Base-by-base conservation (phyloP, 2,113 vertebrate genomes). In the Ginglymostoma cirratum region DNA sequence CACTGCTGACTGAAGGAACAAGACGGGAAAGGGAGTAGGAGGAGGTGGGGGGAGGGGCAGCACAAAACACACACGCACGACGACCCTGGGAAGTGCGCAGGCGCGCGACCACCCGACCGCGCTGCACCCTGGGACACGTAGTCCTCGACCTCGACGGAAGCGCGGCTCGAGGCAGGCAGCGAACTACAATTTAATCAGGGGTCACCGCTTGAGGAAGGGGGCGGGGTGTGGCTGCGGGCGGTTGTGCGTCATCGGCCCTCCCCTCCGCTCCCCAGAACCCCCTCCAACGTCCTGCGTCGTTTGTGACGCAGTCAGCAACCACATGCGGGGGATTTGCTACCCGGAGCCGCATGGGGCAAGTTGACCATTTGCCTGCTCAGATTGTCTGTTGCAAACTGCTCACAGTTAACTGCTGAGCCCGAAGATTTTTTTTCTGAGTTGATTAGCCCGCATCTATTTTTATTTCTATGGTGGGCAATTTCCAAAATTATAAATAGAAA, bases 1-100 rank as follows among this genome's bases (percentile, higher is more conserved):
- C 89, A 93, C 89, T 66, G 67, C 89, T 38, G 61, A 93, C 34
- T 93, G 89, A 66, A 0, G 89, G 89, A 93, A 93, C 89, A 66
- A 93, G 89, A 70, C 27, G 92, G 66, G 61, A 93, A 66, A 93
- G 27, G 55, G 21, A 55, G 48, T 24, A 15, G 61, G 90, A 92
- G n/a, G 34, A 27, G 27, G 45, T 1, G 48, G 2, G 42, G 12
- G 45, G 87, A 6, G 30, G 21, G 8, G 7, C 19, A 21, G 66
- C 4, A 21, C 0, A 38, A 70, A 38, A 21, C 65, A 21, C 21
- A 12, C 30, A 42, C 61, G 8, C 34, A 65, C 52, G 15, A 2
- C 8, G 3, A 55, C 8, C 0, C 65, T 10, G 55, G 55, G 55
- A 61, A 48, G 38, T 45, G 38, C 93, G 93, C 93, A 94, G 21